A percentile compares a stretch with the other conserved stretches of the same genome.
Evolutionary conservation across 2,113 vertebrate genomes (phyloP).

Genomic region (Xiphophorus hellerii): DNA sequence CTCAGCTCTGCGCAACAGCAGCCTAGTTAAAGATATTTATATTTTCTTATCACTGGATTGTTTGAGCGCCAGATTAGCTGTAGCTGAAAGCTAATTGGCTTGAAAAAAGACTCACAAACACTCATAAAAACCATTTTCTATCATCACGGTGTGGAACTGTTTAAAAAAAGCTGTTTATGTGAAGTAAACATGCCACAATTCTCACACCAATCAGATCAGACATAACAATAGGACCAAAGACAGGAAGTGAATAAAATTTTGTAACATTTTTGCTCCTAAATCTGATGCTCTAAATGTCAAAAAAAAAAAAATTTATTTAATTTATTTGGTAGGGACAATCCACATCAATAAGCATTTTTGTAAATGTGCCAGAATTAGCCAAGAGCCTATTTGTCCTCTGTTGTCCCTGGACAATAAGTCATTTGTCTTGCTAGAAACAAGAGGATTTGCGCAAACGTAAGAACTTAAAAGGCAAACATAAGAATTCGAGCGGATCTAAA

Average conservation of each 20-base stretch:
- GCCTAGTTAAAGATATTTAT: slow-evolving; percentile 2
- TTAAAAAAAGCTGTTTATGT: not conserved
- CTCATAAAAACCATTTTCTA: not conserved
- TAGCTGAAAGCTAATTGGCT: not conserved
- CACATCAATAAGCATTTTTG: too few species aligned
- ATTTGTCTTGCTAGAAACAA: too few species aligned
- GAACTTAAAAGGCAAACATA: not conserved
- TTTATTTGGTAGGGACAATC: too few species aligned
- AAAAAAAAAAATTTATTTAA: too few species aligned
- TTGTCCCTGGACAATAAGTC: too few species aligned
- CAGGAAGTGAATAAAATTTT: too few species aligned
- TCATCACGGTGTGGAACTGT: not conserved
- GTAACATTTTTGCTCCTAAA: too few species aligned
- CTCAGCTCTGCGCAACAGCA: slow-evolving; percentile 6
- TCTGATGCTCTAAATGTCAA: not conserved
- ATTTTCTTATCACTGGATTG: not conserved
- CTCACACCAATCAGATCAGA: not conserved
- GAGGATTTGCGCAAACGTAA: too few species aligned
- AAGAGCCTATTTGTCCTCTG: too few species aligned
- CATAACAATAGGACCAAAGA: not conserved
- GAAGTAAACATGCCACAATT: not conserved
- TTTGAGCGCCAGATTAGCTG: too few species aligned
- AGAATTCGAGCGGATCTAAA: not conserved
- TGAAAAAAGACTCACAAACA: not conserved
- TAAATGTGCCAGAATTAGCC: too few species aligned